Evolutionary conservation across 92 coral and sea anemone genomes (phyloP), one percentile per base, ranked within the genome.

Genomic region (Galaxea fascicularis): DNA sequence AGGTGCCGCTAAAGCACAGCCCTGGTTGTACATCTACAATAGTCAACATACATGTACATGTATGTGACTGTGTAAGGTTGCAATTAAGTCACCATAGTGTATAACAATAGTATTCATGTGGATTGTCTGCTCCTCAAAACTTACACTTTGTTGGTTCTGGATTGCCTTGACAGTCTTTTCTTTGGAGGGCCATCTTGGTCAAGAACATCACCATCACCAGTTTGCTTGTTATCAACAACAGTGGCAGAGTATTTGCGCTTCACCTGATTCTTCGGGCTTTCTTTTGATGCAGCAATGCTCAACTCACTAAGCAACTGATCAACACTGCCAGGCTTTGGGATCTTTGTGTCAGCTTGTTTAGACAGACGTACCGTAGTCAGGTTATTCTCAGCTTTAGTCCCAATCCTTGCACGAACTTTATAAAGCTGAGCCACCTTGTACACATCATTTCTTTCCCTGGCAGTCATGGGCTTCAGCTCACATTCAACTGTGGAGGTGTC

Each of bases 251-350:
- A 46, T 80, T 91, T 94, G 45, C 93, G 88, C 87, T 94, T 94
- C 39, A 64, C 87, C 44, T 89, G 87, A 17, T 70, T 29, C 90
- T 92, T 94, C 10, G 98, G 85, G 25, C 67, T 92, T 11, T 82
- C 90, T 71, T 69, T 93, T 14, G 86, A 68, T 73, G 95, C 93
- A 0, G 94, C 92, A 74, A 91, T 92, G 70, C 96, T 93, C 72
- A 96, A 85, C 35, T 87, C 67, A 51, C 98, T 92, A 65, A 96
- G 86, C 51, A 96, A 88, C 11, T 81, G 68, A 59, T 96, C 99
- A 28, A 93, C 92, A 77, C 88, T 90, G 10, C 99, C 99, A 1
- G 96, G 90, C 65, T 82, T 90, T 11, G 99, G 99, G 84, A 95
- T 89, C 70, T 77, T 82, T 20, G 95, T 90, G 46, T 82, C 93